Evolutionary conservation across 2,888 invertebrate species (phyloP).

Genomic region (Altica lythri): DNA sequence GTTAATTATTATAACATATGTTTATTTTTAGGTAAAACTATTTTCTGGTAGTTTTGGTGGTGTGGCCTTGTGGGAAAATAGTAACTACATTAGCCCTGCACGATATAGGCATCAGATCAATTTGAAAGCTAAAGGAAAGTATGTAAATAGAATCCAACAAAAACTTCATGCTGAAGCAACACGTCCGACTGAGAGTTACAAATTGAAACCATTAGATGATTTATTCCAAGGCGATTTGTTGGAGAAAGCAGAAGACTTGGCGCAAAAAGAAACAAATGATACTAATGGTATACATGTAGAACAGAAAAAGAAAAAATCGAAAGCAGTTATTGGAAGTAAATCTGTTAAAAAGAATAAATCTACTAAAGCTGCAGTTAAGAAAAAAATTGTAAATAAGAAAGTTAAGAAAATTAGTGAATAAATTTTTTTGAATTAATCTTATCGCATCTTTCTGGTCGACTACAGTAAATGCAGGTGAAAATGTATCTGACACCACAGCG

Average conservation of each 20-base stretch:
- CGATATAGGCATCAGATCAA: constrained; percentile 71
- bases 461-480: too few species aligned
- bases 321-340: too few species aligned
- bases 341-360: too few species aligned
- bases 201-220: constrained; percentile 73
- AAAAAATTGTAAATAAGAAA: too few species aligned
- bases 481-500: too few species aligned
- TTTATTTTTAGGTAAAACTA: constrained; percentile 74
- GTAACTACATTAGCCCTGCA: constrained; percentile 87
- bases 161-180: constrained; percentile 76
- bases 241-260: constrained; percentile 60
- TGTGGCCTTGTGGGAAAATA: constrained; percentile 90
- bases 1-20: constrained; percentile 1
- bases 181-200: constrained; percentile 74
- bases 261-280: constrained; percentile 7
- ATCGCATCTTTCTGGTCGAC: too few species aligned
- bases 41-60: constrained; percentile 96
- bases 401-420: too few species aligned
- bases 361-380: too few species aligned
- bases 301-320: too few species aligned
- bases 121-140: constrained; percentile 59
- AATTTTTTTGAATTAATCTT: too few species aligned
- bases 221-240: constrained; percentile 70
- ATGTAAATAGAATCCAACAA: constrained; percentile 78
- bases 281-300: too few species aligned